phyloP scores from a whole-genome alignment of 2,797 vertebrate genomes.

The Leptoclinus maculatus region DNA sequence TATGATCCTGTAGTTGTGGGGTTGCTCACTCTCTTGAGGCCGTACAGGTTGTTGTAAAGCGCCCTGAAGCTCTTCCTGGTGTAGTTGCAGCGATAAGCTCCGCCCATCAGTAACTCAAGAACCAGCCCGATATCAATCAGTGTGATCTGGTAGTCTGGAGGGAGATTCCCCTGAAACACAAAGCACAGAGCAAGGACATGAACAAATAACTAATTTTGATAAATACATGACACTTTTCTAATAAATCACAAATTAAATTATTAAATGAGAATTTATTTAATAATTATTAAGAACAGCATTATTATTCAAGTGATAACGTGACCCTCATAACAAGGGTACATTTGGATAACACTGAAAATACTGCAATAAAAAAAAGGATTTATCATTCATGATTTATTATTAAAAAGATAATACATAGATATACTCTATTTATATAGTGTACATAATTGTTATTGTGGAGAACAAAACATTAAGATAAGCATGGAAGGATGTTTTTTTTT shows the following conservation, averaged over 20 bases:
- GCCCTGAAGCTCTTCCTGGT: slow-evolving; percentile 94
- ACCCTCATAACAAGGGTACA: neutral
- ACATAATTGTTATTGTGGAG: neutral
- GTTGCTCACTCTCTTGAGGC: slow-evolving; percentile 91
- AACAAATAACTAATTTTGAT: too few relatives aligned
- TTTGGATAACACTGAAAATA: neutral
- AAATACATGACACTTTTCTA: neutral
- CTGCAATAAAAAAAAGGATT: too few relatives aligned
- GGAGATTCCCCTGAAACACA: slow-evolving; percentile 91
- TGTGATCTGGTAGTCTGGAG: slow-evolving; percentile 97
- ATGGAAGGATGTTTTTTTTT: too few relatives aligned
- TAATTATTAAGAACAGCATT: neutral
- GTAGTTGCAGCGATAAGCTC: slow-evolving; percentile 96
- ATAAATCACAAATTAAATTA: neutral
- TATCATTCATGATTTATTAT: too few relatives aligned
- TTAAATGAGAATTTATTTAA: neutral
- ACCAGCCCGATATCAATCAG: slow-evolving; percentile 96
- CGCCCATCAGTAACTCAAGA: slow-evolving; percentile 96
- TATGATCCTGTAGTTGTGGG: too few relatives aligned
- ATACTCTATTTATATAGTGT: neutral
- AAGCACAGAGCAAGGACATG: neutral
- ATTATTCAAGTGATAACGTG: neutral
- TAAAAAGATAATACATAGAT: too few relatives aligned
- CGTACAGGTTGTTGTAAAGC: slow-evolving; percentile 96
- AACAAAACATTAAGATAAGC: neutral